Evolutionary conservation across 2,888 invertebrate genomes (phyloP), one percentile per base, ranked within the genome.

Genomic region (Drosophila phalerata): DNA sequence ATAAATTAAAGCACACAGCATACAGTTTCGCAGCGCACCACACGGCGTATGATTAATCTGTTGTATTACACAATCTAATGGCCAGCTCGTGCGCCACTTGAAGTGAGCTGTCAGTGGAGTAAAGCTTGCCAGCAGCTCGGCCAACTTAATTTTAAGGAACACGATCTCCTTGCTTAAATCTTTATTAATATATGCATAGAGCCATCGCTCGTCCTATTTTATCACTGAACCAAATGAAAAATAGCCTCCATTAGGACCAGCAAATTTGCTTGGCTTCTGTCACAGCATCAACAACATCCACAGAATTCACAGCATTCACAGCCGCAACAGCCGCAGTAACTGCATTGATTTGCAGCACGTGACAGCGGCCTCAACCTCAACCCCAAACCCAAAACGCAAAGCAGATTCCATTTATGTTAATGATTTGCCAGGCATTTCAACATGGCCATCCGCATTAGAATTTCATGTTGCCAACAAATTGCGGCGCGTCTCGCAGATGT

Each of bases 151-250:
- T 87, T 85, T 42, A 66, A 64, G 71, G 69, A 53, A 6, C 30
- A 56, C 28, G 15, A 34, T 61, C 64, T 63, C 45, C 69, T 67
- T 61, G 69, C 73, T 74, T 71, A 77, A 85, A 88, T 84, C 86
- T 88, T 79, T 85, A 85, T 85, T 86, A 88, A 85, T 88, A 85
- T 88, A 88, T 79, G 86, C 81, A 81, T 63, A 75, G 55, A 57
- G 67, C 75, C 30, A 48, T 9, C 34, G 73, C 67, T 67, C 40
- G 61, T 61, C 37, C 55, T 28, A 53, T 51, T 48, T 61, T 74
- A 51, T 51, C 67, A 49, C 66, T 49, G 53, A 49, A 19, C 25
- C 56, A 25, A 45, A 63, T 84, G 84, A 85, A 77, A 86, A 81
- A 85, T 88, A 37, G 49, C 56, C 57, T 25, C 61, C 81, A 85